phyloP scores from a whole-genome alignment of 2,113 vertebrate species.

The Neotragus pygmaeus region DNA sequence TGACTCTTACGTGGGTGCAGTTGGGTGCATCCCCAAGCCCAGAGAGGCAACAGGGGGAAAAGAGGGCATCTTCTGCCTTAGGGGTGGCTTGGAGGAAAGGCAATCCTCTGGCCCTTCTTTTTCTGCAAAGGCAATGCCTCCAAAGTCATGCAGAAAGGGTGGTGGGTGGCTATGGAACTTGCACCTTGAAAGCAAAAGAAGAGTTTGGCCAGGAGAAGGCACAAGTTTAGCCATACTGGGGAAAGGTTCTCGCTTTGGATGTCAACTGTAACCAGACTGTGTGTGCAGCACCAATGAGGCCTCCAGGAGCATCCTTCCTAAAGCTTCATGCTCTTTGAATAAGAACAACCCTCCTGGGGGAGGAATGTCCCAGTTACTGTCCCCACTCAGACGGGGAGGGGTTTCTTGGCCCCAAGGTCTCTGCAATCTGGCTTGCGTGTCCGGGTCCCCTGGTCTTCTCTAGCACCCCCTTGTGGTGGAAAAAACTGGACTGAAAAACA shows the following conservation, averaged over 20 bases:
- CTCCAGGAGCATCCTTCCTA: background rate
- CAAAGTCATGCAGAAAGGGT: background rate
- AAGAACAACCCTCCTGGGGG: background rate
- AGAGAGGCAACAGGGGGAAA: background rate
- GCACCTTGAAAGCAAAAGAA: background rate
- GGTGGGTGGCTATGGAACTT: background rate
- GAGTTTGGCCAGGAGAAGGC: background rate
- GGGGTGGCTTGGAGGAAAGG: background rate
- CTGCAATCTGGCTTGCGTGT: background rate
- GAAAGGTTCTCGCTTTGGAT: background rate
- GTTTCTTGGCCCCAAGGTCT: background rate
- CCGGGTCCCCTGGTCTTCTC: background rate
- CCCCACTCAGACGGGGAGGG: background rate
- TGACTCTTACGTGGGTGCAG: background rate
- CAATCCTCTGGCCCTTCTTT: background rate
- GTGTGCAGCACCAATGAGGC: accelerated
- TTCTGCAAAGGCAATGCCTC: background rate
- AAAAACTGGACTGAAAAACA: background rate
- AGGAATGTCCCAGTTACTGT: background rate
- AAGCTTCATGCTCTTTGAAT: background rate
- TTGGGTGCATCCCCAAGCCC: background rate
- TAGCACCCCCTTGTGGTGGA: background rate
- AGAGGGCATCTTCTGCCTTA: background rate
- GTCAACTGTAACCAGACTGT: background rate
- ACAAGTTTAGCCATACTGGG: background rate